Conservation (phyloP, 2,888 invertebrate species). For the Melanostoma mellinum region DNA sequence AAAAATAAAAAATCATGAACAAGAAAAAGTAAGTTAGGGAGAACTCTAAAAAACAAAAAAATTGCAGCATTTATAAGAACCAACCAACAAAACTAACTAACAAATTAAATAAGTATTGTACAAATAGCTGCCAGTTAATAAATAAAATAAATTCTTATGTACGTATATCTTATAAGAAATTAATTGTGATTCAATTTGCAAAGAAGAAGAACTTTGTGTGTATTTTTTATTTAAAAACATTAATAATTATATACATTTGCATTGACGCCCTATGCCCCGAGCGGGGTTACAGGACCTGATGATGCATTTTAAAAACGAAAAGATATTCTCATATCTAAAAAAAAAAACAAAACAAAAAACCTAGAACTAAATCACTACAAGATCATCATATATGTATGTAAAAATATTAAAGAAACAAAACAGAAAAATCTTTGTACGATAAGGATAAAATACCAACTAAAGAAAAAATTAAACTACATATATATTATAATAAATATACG, state of each 20-base stretch:
- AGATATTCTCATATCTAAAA: slow-evolving; percentile 32
- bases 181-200: slow-evolving; percentile 64
- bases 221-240: slow-evolving; percentile 7
- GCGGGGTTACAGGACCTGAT: too few species aligned
- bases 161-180: slow-evolving; percentile 63
- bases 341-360: not conserved
- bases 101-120: slow-evolving; percentile 57
- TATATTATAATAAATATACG: slow-evolving; percentile 43
- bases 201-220: slow-evolving; percentile 42
- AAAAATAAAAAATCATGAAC: slow-evolving; percentile 49
- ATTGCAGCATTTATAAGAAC: slow-evolving; percentile 69
- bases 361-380: slow-evolving; percentile 34
- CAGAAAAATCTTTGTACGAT: slow-evolving; percentile 57
- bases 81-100: slow-evolving; percentile 53
- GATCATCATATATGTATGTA: slow-evolving; percentile 31
- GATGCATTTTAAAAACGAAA: slow-evolving; percentile 48
- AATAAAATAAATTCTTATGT: slow-evolving; percentile 40
- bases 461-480: slow-evolving; percentile 14
- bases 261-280: too few species aligned
- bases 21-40: slow-evolving; percentile 58
- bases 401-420: slow-evolving; percentile 20
- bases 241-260: slow-evolving; percentile 54
- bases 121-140: slow-evolving; percentile 67
- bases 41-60: slow-evolving; percentile 14
- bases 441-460: slow-evolving; percentile 38